phyloP scores from a whole-genome alignment of 2,888 invertebrate genomes.

The Chelonus formosanus region DNA sequence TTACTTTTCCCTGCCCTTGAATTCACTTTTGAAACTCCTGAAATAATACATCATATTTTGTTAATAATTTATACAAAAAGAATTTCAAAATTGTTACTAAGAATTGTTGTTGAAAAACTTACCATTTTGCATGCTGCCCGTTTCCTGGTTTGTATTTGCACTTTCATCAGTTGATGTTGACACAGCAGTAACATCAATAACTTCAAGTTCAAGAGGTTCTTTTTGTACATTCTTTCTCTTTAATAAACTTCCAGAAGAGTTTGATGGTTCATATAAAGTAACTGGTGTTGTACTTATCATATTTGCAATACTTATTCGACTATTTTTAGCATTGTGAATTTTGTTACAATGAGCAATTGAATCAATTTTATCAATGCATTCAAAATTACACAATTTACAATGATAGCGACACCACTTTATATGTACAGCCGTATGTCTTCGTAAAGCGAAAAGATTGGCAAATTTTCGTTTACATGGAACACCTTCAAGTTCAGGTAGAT shows the following conservation, averaged over 20 bases:
- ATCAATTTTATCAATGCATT: conserved; percentile 73
- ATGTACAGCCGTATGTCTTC: conserved; percentile 74
- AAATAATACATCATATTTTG: no score
- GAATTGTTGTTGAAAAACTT: neutral
- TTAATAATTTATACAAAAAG: no score
- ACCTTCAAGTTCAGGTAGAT: conserved; percentile 63
- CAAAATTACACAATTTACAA: conserved; percentile 78
- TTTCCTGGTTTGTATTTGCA: conserved; percentile 10
- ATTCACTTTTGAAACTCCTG: neutral
- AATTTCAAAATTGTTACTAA: no score
- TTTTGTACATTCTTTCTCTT: neutral
- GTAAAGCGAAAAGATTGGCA: conserved; percentile 67
- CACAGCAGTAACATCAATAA: conserved; percentile 31
- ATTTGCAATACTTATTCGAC: conserved; percentile 44
- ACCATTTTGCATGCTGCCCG: conserved; percentile 19
- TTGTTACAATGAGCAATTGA: conserved; percentile 73
- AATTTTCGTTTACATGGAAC: conserved; percentile 68
- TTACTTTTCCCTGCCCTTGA: neutral
- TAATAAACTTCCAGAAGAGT: conserved; percentile 2
- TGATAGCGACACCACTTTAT: conserved; percentile 79
- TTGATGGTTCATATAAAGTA: conserved; percentile 3
- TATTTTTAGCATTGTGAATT: conserved; percentile 70
- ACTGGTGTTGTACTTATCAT: conserved; percentile 45
- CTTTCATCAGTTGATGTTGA: conserved; percentile 6
- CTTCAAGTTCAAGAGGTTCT: conserved; percentile 28